Conservation (phyloP, 2,113 vertebrate genomes). For the Peromyscus leucopus region DNA sequence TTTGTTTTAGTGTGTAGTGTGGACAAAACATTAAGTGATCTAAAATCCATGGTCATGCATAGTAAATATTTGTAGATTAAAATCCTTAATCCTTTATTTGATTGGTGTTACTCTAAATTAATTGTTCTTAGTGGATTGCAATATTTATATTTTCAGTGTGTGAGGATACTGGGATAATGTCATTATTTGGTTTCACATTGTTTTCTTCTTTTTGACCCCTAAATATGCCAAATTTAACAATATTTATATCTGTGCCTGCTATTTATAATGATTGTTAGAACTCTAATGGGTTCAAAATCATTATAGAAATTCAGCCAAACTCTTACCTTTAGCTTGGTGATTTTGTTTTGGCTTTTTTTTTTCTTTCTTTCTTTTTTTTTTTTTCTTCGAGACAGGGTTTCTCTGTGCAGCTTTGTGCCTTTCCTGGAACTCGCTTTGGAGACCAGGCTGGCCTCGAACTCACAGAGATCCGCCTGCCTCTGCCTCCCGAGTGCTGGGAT, state of each 20-base stretch:
- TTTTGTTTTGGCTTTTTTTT: conserved; percentile 38
- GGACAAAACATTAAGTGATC: not conserved
- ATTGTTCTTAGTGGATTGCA: not conserved
- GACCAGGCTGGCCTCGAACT: too few species aligned
- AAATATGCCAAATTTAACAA: not conserved
- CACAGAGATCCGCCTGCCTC: too few species aligned
- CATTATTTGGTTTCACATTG: not conserved
- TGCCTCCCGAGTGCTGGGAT: too few species aligned
- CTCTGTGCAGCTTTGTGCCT: too few species aligned
- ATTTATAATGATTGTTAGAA: conserved; percentile 34
- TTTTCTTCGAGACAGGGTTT: too few species aligned
- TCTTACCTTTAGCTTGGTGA: not conserved
- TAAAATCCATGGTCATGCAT: not conserved
- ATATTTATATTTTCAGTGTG: not conserved
- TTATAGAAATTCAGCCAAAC: not conserved
- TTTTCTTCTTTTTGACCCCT: not conserved
- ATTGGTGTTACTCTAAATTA: not conserved
- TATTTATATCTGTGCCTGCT: conserved; percentile 26
- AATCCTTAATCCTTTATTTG: not conserved
- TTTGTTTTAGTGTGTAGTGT: not conserved
- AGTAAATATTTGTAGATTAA: not conserved
- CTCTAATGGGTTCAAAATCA: not conserved
- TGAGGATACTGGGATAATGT: not conserved
- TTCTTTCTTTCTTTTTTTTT: too few species aligned
- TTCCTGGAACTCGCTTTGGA: too few species aligned